phyloP scores from a whole-genome alignment of 2,888 invertebrate genomes.

The Loripinus fragilis region DNA sequence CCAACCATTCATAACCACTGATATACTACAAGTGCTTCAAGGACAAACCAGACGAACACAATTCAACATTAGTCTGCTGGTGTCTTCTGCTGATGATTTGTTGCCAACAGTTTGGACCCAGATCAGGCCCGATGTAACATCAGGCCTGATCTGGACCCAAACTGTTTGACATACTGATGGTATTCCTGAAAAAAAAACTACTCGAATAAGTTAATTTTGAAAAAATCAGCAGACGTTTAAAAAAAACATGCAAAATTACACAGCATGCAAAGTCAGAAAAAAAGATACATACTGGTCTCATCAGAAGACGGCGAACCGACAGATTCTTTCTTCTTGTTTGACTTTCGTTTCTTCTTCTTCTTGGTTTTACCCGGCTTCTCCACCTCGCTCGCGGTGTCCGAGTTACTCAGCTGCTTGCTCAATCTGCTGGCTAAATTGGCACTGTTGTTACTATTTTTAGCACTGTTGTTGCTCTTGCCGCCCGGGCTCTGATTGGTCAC shows the following conservation, averaged over 20 bases:
- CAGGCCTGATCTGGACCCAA: background rate
- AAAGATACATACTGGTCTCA: slow-evolving; percentile 49
- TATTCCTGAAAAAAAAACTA: too few species aligned
- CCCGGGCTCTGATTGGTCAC: slow-evolving; percentile 44
- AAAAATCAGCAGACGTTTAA: too few species aligned
- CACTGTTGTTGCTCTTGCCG: slow-evolving; percentile 31
- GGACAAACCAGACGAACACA: too few species aligned
- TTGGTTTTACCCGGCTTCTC: slow-evolving; percentile 60
- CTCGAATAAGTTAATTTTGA: too few species aligned
- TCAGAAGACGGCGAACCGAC: slow-evolving; percentile 65
- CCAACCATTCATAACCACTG: too few species aligned
- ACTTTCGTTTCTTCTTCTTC: slow-evolving; percentile 61
- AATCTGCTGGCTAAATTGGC: slow-evolving; percentile 26
- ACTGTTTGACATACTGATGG: too few species aligned
- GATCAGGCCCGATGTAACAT: too few species aligned
- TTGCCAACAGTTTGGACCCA: background rate
- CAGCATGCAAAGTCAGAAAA: background rate
- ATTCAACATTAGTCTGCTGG: too few species aligned
- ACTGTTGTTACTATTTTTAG: slow-evolving; percentile 22
- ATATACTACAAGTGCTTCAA: too few species aligned
- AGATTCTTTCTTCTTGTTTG: slow-evolving; percentile 56
- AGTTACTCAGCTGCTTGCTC: slow-evolving; percentile 39
- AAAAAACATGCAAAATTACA: background rate
- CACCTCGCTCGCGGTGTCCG: slow-evolving; percentile 57
- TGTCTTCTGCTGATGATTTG: too few species aligned